Base-by-base conservation (phyloP, 2,888 invertebrate genomes). In the Leucophenga maculata region DNA sequence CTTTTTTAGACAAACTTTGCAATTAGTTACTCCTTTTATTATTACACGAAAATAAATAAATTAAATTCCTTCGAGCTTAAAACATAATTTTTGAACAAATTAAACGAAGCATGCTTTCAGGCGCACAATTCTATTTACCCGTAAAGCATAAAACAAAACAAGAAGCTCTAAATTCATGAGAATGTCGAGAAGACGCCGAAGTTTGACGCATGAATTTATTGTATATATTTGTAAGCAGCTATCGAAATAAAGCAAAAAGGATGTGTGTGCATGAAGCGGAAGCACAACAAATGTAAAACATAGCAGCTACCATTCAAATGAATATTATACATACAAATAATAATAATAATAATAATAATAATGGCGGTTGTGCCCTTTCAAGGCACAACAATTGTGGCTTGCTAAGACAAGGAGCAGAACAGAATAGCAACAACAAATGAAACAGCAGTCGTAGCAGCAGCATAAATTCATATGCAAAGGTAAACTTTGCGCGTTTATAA, bases 271-370 rank as follows among this genome's bases (percentile, higher is more conserved):
- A 11, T 39, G 11, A 39, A 11, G 39, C 39, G 39, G 57, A 57
- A 57, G 16, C 57, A 32, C 31, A n/a, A 57, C 57, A 57, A 57
- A 22, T 57, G 57, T 57, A 31, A 54, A 57, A 57, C 32, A 57
- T 14, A 57, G 18, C 8, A 39, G 60, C 32, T 39, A 39, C 60
- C 60, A 39, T 60, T 32, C 60, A 60, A 39, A 60, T 60, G 60
- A 60, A 60, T 60, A 60, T 26, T 60, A 60, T 55, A 39, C 18
- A 60, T 31, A 55, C 26, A 55, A 54, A 55, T 55, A 55, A 60
- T 60, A 60, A 60, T 44, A 60, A 60, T 60, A 54, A 55, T 55
- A 55, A 60, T 60, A 60, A 60, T 44, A 60, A 60, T 60, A 60
- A 44, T 60, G 60, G 39, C 44, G 31, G 26, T 26, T 11, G 57